Conservation (phyloP, 1,140 invertebrate genomes). For the Calephelis virginiensis region DNA sequence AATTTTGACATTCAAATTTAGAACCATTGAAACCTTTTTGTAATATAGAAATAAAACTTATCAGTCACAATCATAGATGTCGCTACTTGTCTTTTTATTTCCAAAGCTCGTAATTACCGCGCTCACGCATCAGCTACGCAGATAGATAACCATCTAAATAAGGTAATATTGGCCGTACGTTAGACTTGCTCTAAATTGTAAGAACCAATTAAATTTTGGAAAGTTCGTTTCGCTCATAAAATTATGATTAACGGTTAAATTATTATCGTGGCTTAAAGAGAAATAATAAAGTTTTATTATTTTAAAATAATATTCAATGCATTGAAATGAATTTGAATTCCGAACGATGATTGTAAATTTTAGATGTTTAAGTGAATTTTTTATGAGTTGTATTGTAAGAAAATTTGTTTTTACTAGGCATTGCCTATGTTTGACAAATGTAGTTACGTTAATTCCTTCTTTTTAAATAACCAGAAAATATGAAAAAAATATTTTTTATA, state of each 20-base stretch:
- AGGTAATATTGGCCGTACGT: slow-evolving; percentile 36
- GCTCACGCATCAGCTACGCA: slow-evolving; percentile 50
- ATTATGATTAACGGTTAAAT: slow-evolving; percentile 17
- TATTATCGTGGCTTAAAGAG: slow-evolving; percentile 18
- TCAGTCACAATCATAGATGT: slow-evolving; percentile 19
- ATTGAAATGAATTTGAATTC: slow-evolving; percentile 3
- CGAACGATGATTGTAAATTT: background rate
- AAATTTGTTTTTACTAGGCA: too few species aligned
- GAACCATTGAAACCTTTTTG: too few species aligned
- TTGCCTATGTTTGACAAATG: too few species aligned
- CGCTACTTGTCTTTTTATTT: slow-evolving; percentile 20
- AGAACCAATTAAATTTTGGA: slow-evolving; percentile 16
- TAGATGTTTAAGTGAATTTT: too few species aligned
- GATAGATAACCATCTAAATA: slow-evolving; percentile 62
- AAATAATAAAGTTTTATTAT: slow-evolving; percentile 12
- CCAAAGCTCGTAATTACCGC: slow-evolving; percentile 26
- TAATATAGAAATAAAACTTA: background rate
- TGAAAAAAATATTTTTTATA: too few species aligned
- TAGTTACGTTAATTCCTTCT: too few species aligned
- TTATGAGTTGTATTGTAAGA: too few species aligned
- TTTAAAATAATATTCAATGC: slow-evolving; percentile 1
- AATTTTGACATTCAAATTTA: too few species aligned
- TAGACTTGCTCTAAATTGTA: slow-evolving; percentile 23
- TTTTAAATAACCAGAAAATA: too few species aligned
- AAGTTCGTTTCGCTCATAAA: slow-evolving; percentile 16